Evolutionary conservation across 2,113 vertebrate genomes (phyloP).

Genomic region (Axis porcinus): DNA sequence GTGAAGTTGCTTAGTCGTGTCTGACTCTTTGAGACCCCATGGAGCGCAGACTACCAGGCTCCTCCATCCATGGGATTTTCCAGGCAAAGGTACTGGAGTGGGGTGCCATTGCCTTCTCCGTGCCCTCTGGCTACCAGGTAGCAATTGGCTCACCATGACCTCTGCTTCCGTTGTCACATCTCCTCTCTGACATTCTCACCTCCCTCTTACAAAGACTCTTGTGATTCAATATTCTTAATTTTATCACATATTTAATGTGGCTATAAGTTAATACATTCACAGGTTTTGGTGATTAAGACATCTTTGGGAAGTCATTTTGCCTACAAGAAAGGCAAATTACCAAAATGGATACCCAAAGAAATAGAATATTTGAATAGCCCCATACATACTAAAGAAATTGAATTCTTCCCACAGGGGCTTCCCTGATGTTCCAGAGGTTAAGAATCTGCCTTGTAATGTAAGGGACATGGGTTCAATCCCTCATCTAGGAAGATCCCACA

Average conservation of each 20-base stretch:
- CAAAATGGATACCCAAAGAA: slow-evolving; percentile 23
- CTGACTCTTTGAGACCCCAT: too few relatives aligned
- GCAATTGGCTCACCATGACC: neutral
- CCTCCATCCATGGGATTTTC: too few relatives aligned
- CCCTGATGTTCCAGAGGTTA: neutral
- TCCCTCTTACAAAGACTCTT: neutral
- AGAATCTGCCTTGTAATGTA: neutral
- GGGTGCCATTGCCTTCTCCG: neutral
- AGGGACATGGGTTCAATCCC: neutral
- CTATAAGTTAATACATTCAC: neutral
- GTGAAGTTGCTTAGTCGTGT: too few relatives aligned
- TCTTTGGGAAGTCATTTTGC: neutral
- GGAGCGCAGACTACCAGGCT: too few relatives aligned
- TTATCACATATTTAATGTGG: neutral
- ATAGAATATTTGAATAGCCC: neutral
- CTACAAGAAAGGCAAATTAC: neutral
- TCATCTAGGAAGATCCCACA: neutral
- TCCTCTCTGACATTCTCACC: neutral
- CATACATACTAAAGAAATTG: neutral
- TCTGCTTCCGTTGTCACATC: neutral
- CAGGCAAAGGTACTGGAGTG: too few relatives aligned
- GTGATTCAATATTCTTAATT: neutral
- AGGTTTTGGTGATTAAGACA: neutral
- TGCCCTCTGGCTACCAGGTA: neutral
- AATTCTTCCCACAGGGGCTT: neutral